Conservation (phyloP, 2,797 vertebrate species). For the Labroides dimidiatus region DNA sequence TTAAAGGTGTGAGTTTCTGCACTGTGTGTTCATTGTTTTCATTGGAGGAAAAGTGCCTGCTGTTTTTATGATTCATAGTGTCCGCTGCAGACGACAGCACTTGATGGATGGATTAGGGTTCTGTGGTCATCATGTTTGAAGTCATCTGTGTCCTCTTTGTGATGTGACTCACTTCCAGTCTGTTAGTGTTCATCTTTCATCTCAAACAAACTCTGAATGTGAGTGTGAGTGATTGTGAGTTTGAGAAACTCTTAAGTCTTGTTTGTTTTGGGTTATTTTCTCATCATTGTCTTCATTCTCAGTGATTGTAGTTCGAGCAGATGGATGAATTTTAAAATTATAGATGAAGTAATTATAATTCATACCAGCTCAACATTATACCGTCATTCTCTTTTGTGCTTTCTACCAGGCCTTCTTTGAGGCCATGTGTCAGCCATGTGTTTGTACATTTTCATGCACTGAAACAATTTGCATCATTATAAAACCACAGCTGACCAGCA, state of each 20-base stretch:
- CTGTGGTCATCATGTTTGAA: constrained; percentile 1
- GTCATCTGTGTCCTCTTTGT: constrained; percentile 2
- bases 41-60: no score
- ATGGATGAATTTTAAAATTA: background rate
- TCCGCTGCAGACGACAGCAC: no score
- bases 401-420: background rate
- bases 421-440: constrained; percentile 23
- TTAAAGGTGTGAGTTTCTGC: no score
- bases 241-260: background rate
- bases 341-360: background rate
- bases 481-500: constrained; percentile 11
- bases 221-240: background rate
- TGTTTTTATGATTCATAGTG: no score
- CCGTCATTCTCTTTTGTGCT: background rate
- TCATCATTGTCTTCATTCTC: background rate
- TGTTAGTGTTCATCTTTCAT: background rate
- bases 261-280: background rate
- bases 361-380: background rate
- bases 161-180: background rate
- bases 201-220: background rate
- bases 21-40: no score
- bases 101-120: no score
- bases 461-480: background rate
- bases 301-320: background rate
- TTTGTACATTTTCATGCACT: background rate